These are phyloP conservation scores for Neolamprologus fasciatus DNA, from an alignment of 2,113 vertebrate species.

Conservation along the genomic window DNA sequence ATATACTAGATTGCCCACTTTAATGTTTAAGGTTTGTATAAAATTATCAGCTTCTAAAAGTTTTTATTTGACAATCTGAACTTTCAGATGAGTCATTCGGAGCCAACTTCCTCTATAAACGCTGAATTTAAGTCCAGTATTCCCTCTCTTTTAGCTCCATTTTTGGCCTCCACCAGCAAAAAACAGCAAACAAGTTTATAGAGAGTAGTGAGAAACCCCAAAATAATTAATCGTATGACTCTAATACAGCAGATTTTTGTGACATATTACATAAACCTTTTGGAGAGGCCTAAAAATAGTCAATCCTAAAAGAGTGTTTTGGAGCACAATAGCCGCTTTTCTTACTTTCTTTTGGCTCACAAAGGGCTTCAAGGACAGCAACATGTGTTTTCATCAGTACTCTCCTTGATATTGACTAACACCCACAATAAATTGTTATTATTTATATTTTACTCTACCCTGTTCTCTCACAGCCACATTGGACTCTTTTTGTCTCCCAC, in stretches of 20 bases:
- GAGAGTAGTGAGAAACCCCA: background rate
- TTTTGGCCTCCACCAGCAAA: background rate
- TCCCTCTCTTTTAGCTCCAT: background rate
- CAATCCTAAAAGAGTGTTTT: background rate
- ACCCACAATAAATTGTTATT: background rate
- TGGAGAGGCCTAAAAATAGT: background rate
- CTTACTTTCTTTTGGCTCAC: background rate
- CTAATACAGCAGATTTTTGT: background rate
- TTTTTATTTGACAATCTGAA: background rate
- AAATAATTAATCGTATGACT: rapidly evolving
- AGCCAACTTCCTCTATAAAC: background rate
- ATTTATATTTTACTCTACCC: background rate
- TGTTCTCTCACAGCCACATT: background rate
- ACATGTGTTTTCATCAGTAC: rapidly evolving
- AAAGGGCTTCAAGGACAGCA: background rate
- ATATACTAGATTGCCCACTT: rapidly evolving
- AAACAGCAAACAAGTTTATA: background rate
- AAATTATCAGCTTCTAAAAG: background rate
- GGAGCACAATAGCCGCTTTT: background rate
- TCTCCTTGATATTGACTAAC: background rate
- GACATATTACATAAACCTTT: background rate
- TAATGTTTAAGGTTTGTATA: background rate
- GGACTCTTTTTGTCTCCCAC: background rate
- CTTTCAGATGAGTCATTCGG: background rate
- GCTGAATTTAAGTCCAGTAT: background rate